A percentile compares a stretch with the other conserved stretches of the same genome.
Evolutionary conservation across 2,797 vertebrate species (phyloP).

Genomic region (Alcedo atthis): DNA sequence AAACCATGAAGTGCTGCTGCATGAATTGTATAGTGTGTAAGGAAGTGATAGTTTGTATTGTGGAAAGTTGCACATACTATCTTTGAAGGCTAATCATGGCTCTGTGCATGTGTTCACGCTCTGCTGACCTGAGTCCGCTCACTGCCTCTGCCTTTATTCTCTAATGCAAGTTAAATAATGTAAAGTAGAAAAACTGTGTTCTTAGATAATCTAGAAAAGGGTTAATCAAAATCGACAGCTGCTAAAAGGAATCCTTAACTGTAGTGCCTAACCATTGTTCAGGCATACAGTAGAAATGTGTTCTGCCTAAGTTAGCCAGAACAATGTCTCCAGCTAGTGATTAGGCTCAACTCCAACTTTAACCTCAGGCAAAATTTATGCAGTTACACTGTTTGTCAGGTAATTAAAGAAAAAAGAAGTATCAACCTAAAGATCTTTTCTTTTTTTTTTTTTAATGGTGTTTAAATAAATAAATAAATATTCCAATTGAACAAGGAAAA

Average conservation of each 20-base stretch:
- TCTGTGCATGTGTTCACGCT: background rate
- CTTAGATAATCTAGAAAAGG: constrained; percentile 50
- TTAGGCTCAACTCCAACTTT: constrained; percentile 77
- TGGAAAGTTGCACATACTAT: background rate
- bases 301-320: constrained; percentile 79
- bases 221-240: constrained; percentile 70
- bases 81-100: background rate
- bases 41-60: background rate
- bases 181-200: background rate
- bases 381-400: constrained; percentile 67
- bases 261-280: constrained; percentile 72
- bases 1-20: background rate
- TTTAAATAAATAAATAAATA: constrained; percentile 33
- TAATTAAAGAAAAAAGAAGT: constrained; percentile 71
- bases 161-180: constrained; percentile 7
- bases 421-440: constrained; percentile 29
- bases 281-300: constrained; percentile 67
- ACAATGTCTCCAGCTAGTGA: constrained; percentile 77
- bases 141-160: background rate
- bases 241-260: constrained; percentile 65
- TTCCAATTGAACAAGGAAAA: background rate
- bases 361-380: constrained; percentile 75
- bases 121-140: background rate
- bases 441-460: background rate
- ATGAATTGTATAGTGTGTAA: background rate